A percentile compares a stretch with the other conserved stretches of the same genome.
Conservation (phyloP, 2,888 invertebrate genomes). For the Sphaeridia pumilis region DNA sequence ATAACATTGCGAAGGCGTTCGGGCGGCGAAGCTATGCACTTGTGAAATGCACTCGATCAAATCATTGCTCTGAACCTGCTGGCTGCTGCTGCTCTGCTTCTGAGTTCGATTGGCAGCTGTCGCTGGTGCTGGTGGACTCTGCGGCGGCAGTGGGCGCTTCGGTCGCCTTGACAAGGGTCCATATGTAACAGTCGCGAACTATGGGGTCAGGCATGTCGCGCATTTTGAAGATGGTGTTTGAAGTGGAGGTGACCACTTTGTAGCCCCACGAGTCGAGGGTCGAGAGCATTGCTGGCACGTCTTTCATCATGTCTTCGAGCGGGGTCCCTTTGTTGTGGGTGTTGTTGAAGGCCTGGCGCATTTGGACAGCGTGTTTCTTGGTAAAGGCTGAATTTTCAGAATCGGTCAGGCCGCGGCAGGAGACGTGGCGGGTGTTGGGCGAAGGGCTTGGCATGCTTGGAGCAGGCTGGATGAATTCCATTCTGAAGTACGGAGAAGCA, state of each 20-base stretch:
- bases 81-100: not conserved
- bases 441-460: constrained; percentile 10
- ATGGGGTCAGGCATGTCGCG: constrained; percentile 13
- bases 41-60: not conserved
- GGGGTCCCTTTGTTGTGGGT: constrained; percentile 13
- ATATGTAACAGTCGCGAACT: constrained; percentile 7
- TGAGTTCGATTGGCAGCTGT: too few species aligned
- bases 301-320: constrained; percentile 14
- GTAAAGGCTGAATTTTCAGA: constrained; percentile 3
- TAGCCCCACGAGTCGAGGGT: constrained; percentile 9
- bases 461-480: constrained; percentile 14
- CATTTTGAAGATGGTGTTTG: constrained; percentile 11
- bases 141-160: not conserved
- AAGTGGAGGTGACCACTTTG: not conserved
- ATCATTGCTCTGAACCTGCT: not conserved
- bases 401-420: constrained; percentile 4
- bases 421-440: constrained; percentile 1
- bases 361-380: constrained; percentile 5
- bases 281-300: constrained; percentile 8
- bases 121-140: too few species aligned
- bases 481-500: not conserved
- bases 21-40: not conserved
- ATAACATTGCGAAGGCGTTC: not conserved
- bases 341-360: constrained; percentile 10
- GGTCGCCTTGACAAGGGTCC: constrained; percentile 8